Base-by-base conservation (phyloP, 2,888 invertebrate genomes). In the Hypselothyrea guttata region DNA sequence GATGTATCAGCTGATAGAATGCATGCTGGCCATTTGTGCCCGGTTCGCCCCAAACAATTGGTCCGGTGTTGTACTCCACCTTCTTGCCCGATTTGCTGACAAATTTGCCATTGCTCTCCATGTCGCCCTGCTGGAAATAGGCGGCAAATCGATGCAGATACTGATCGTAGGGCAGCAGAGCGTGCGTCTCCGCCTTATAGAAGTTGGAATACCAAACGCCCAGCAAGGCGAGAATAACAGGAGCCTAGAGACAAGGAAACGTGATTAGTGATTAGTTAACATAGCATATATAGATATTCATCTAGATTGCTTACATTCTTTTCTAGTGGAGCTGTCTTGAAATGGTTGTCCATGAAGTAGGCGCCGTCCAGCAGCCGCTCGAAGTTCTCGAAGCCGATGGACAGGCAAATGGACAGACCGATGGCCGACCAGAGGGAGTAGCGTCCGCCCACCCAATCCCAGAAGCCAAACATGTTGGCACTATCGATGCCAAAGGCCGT, bases 371-470 rank as follows among this genome's bases (percentile, higher is more conserved):
- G 91, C 22, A 99, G 92, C 82, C 95, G 93, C 90, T 96, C 95
- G 91, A 98, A 99, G 91, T 98, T 98, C 49, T 98, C 97, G 90
- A 94, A 98, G 62, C 98, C 99, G 89, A 99, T 93, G 81, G 96
- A 94, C 33, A 99, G 91, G 3, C 96, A 96, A 89, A 99, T 98
- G 2, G 98, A 98, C 13, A 99, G 91, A 31, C 99, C 99, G 90
- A 99, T 99, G 2, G 99, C 99, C 0, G 99, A 99, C 99, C 99
- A 99, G 7, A 99, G 91, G 0, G 99, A 99, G 83, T 94, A 94
- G 87, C 99, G 94, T 76, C 99, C 99, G 30, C 99, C 99, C 38
- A 99, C 99, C 98, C 99, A 99, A 91, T 99, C 99, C 99, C 99
- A 99, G 91, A 99, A 99, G 15, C 96, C 98, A 91, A 99, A 99